Evolutionary conservation across 2,797 vertebrate species (phyloP).

Genomic region (Harpagifer antarcticus): DNA sequence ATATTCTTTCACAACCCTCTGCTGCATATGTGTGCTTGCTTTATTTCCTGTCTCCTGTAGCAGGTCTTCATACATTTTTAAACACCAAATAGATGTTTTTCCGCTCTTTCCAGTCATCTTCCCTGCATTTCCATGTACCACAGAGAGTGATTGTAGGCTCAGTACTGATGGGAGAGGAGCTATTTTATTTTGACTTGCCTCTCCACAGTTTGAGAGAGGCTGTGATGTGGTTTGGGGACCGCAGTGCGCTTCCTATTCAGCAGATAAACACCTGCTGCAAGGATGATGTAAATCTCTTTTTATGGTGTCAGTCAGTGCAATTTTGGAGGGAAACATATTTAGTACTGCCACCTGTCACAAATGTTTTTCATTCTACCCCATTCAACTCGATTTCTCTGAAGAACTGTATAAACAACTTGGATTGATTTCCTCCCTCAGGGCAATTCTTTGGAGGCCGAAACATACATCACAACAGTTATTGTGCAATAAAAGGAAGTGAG

Average conservation of each 20-base stretch:
- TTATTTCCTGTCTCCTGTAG: constrained; percentile 21
- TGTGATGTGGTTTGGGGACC: constrained; percentile 11
- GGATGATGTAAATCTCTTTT: constrained; percentile 16
- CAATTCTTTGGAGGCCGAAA: not conserved
- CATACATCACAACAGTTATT: constrained; percentile 4
- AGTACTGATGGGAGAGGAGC: constrained; percentile 31
- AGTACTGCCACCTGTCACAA: not conserved
- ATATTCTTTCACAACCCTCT: not conserved
- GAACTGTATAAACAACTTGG: not conserved
- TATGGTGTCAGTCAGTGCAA: not conserved
- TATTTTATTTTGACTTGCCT: not conserved
- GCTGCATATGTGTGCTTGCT: not conserved
- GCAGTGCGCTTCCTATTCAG: constrained; percentile 13
- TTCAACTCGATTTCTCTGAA: not conserved
- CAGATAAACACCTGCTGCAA: constrained; percentile 12
- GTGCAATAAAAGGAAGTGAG: not conserved
- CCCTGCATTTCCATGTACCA: not conserved
- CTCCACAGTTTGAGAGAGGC: constrained; percentile 1
- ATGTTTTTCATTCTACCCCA: not conserved
- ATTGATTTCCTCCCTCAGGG: not conserved
- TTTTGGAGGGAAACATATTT: not conserved
- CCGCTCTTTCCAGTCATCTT: not conserved
- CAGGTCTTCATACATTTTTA: constrained; percentile 44
- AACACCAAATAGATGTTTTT: constrained; percentile 18
- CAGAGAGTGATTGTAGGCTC: constrained; percentile 12